Conservation (phyloP, 2,888 invertebrate species). For the Miltochrista miniata region DNA sequence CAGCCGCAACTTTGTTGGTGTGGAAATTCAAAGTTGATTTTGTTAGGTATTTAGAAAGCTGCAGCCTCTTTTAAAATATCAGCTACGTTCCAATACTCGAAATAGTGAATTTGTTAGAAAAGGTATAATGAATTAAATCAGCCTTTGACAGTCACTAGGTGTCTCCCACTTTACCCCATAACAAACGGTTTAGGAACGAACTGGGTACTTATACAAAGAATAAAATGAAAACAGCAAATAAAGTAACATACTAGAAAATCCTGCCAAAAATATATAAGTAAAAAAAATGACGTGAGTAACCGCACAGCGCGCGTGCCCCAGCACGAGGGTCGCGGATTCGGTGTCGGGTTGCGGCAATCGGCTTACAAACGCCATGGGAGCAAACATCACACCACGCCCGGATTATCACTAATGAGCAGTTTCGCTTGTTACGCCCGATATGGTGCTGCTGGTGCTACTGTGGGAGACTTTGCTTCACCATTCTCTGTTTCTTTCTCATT, state of each 20-base stretch:
- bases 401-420: constrained; percentile 69
- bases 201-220: too few relatives aligned
- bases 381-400: constrained; percentile 54
- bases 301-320: constrained; percentile 44
- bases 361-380: constrained; percentile 73
- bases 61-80: too few relatives aligned
- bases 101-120: too few relatives aligned
- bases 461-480: constrained; percentile 3
- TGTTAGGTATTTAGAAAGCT: too few relatives aligned
- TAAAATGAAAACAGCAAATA: background rate
- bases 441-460: constrained; percentile 6
- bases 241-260: background rate
- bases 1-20: background rate
- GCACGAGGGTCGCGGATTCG: constrained; percentile 59
- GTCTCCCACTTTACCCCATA: too few relatives aligned
- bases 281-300: constrained; percentile 21
- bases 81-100: background rate
- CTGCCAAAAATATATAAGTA: constrained; percentile 2
- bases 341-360: constrained; percentile 76
- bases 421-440: constrained; percentile 38
- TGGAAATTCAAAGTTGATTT: background rate
- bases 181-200: too few relatives aligned
- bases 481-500: background rate
- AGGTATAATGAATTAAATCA: too few relatives aligned
- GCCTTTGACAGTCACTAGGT: too few relatives aligned